phyloP scores from a whole-genome alignment of 2,113 vertebrate genomes.

The Gallinago paraguaiae region DNA sequence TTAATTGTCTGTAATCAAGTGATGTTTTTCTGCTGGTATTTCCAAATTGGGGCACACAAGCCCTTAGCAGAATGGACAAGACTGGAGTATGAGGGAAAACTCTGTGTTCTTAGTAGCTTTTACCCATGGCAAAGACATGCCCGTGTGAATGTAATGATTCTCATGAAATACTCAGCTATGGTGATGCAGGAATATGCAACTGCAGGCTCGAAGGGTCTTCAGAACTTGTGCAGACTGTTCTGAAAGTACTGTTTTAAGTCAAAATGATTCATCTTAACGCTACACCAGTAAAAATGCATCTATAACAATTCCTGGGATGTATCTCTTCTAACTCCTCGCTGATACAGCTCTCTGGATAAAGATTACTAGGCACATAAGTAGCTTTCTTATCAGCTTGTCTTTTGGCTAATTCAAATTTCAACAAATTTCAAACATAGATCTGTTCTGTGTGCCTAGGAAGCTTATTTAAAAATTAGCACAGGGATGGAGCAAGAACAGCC shows the following conservation, averaged over 20 bases:
- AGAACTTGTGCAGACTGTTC: background rate
- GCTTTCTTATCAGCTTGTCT: background rate
- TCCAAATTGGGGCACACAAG: background rate
- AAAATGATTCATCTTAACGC: background rate
- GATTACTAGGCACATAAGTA: background rate
- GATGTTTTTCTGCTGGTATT: background rate
- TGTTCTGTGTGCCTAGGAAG: background rate
- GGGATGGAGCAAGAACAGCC: background rate
- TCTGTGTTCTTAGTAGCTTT: background rate
- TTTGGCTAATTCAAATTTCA: background rate
- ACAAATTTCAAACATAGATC: background rate
- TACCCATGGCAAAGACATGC: background rate
- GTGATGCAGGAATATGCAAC: background rate
- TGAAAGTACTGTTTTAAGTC: background rate
- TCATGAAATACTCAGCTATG: background rate
- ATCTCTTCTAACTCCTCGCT: background rate
- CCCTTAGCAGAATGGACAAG: background rate
- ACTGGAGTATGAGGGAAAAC: background rate
- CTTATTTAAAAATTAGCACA: background rate
- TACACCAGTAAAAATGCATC: background rate
- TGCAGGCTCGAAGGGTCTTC: background rate
- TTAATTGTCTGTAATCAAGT: background rate
- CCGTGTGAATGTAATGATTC: background rate
- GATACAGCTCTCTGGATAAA: background rate
- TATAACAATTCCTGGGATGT: background rate